A percentile compares a stretch with the other conserved stretches of the same genome.
These are phyloP conservation scores for Agrotis exclamationis DNA, from an alignment of 2,888 invertebrate genomes.

Conservation along the genomic window DNA sequence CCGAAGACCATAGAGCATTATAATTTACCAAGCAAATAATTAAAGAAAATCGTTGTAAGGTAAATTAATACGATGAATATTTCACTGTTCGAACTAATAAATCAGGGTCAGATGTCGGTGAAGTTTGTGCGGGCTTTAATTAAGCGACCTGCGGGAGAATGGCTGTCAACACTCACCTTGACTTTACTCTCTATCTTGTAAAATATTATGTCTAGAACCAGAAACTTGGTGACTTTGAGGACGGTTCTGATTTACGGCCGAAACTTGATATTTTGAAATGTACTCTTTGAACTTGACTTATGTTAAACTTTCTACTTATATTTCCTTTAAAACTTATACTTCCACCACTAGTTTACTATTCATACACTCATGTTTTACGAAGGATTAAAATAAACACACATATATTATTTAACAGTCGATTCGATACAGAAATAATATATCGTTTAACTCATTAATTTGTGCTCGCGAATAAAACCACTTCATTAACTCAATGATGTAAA, in stretches of 20 bases:
- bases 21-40: no score
- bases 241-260: background rate
- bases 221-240: background rate
- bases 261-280: background rate
- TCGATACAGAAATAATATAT: background rate
- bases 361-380: background rate
- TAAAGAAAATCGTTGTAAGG: background rate
- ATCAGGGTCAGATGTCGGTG: constrained; percentile 20
- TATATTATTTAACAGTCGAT: background rate
- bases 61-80: constrained; percentile 8
- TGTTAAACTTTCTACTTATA: background rate
- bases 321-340: no score
- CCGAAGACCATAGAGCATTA: no score
- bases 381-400: background rate
- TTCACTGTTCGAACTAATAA: constrained; percentile 25
- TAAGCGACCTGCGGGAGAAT: constrained; percentile 14
- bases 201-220: constrained; percentile 11
- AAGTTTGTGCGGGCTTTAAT: constrained; percentile 18
- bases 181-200: constrained; percentile 4
- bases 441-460: background rate
- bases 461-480: constrained; percentile 4
- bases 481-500: constrained; percentile 5
- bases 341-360: background rate
- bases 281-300: background rate
- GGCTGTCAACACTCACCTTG: constrained; percentile 2